Conservation (phyloP, 2,888 invertebrate genomes). For the Dermolepida albohirtum region DNA sequence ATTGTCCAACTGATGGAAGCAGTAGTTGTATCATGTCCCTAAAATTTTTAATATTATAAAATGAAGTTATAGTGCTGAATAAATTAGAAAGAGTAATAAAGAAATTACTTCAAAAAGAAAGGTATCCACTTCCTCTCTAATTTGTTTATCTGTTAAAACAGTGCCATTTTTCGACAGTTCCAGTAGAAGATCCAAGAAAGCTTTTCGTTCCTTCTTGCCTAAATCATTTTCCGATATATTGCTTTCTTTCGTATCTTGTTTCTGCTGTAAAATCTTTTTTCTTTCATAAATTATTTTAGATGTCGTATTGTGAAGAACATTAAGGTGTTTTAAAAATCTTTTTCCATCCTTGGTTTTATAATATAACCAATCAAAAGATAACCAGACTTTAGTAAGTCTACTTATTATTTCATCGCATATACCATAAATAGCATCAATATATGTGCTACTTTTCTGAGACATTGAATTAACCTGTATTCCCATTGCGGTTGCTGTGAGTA, state of each 20-base stretch:
- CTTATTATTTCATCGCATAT: neutral
- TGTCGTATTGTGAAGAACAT: conserved; percentile 3
- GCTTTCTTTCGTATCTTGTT: neutral
- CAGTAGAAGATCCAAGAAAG: conserved; percentile 28
- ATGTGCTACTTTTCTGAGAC: conserved; percentile 73
- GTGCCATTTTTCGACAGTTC: conserved; percentile 43
- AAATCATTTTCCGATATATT: neutral
- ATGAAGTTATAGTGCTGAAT: no score
- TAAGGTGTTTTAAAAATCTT: neutral
- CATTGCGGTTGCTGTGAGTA: conserved; percentile 81
- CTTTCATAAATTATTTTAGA: conserved; percentile 12
- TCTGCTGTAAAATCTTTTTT: neutral
- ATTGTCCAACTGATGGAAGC: conserved; percentile 43
- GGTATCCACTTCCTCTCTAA: conserved; percentile 58
- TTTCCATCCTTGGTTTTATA: neutral
- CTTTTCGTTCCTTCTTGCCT: conserved; percentile 28
- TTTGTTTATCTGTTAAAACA: conserved; percentile 51
- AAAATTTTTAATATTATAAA: no score
- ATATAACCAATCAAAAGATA: neutral
- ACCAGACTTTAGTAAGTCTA: conserved; percentile 1
- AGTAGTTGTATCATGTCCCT: conserved; percentile 48
- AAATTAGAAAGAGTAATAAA: neutral
- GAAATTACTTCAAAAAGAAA: conserved; percentile 57
- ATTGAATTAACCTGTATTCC: conserved; percentile 79
- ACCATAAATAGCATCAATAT: conserved; percentile 74